These are phyloP conservation scores for Hemibagrus guttatus DNA, from an alignment of 2,797 vertebrate genomes.

Conservation along the genomic window DNA sequence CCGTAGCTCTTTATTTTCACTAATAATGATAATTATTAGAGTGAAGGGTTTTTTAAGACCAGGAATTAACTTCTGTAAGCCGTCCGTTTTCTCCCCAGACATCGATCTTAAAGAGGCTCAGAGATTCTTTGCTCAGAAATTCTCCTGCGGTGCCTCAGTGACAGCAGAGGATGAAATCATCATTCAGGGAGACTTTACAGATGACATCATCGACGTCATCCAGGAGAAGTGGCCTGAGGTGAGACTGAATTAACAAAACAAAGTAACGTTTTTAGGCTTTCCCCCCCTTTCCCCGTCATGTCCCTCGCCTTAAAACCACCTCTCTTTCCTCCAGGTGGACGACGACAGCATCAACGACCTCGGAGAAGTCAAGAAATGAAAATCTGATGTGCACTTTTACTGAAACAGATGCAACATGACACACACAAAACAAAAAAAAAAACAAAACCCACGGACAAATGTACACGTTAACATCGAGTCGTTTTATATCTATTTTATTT, in stretches of 20 bases:
- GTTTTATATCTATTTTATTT: constrained; percentile 86
- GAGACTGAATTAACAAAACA: not conserved
- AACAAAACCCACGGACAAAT: constrained; percentile 72
- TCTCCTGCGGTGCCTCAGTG: constrained; percentile 97
- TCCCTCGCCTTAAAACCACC: not conserved
- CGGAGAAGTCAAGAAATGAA: constrained; percentile 98
- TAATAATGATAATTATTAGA: not conserved
- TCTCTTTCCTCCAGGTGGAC: constrained; percentile 80
- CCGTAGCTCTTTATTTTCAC: not conserved
- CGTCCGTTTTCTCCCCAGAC: constrained; percentile 73
- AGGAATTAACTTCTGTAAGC: too few species aligned
- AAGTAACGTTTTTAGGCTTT: not conserved
- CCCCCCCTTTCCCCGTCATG: not conserved
- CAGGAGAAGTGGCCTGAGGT: constrained; percentile 99
- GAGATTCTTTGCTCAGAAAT: constrained; percentile 98
- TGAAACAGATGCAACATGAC: constrained; percentile 73
- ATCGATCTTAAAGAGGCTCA: constrained; percentile 99
- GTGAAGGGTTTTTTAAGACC: not conserved
- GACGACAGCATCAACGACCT: constrained; percentile 98
- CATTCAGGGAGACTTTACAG: constrained; percentile 99
- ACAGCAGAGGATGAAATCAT: constrained; percentile 98
- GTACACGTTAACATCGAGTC: constrained; percentile 76
- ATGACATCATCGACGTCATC: constrained; percentile 97
- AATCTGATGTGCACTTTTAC: constrained; percentile 80
- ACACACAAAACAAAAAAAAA: constrained; percentile 61